Evolutionary conservation across 53 echinoderm and acorn worm species (phyloP).

Genomic region (Apostichopus leukothele): DNA sequence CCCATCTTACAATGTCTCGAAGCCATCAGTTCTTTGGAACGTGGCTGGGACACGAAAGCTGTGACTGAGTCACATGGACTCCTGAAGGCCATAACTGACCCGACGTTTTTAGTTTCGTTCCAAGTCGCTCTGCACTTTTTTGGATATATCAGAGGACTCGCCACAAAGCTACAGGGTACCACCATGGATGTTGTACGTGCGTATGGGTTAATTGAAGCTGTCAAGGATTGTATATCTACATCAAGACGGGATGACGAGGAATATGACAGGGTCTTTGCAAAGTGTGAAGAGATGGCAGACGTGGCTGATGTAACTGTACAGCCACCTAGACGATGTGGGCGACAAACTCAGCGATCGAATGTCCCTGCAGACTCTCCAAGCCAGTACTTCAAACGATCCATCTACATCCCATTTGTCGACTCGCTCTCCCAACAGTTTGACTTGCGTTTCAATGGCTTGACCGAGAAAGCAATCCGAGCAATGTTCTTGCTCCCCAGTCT

Average conservation of each 20-base stretch:
- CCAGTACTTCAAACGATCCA: conserved; percentile 31
- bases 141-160: conserved; percentile 32
- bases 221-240: conserved; percentile 23
- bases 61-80: conserved; percentile 41
- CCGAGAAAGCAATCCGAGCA: conserved; percentile 16
- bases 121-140: conserved; percentile 27
- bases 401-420: conserved; percentile 33
- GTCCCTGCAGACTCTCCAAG: not conserved
- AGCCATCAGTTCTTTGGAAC: conserved; percentile 19
- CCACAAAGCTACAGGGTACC: conserved; percentile 35
- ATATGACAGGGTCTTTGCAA: conserved; percentile 25
- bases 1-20: conserved; percentile 46
- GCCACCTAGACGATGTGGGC: conserved; percentile 32
- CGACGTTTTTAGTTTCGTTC: conserved; percentile 30
- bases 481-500: conserved; percentile 4
- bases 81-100: conserved; percentile 22
- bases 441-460: conserved; percentile 14
- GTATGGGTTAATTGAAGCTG: conserved; percentile 18
- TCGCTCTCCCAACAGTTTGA: conserved; percentile 32
- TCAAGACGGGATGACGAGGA: conserved; percentile 9
- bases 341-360: conserved; percentile 28
- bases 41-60: conserved; percentile 57
- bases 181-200: conserved; percentile 31
- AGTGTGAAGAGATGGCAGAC: conserved; percentile 22
- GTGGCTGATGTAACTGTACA: conserved; percentile 3